Conservation (phyloP, 2,113 vertebrate genomes). For the Gadus chalcogrammus region DNA sequence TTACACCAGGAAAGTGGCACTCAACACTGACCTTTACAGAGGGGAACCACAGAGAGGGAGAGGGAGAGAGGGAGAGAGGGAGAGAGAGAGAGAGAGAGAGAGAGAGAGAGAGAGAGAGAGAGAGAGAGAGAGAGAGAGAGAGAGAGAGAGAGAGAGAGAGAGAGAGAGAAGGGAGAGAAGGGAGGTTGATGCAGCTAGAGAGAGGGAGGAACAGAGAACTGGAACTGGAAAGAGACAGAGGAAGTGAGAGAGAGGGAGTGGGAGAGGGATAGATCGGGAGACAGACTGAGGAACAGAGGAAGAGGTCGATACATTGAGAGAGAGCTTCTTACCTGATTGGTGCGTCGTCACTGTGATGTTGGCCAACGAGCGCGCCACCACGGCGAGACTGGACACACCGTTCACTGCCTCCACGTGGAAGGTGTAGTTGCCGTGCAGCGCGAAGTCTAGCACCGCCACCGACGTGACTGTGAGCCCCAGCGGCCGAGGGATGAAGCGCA, state of each 20-base stretch:
- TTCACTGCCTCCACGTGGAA: slow-evolving; percentile 94
- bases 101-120: too few species aligned
- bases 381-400: slow-evolving; percentile 86
- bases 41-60: too few species aligned
- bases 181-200: too few species aligned
- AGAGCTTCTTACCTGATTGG: slow-evolving; percentile 83
- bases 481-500: slow-evolving; percentile 87
- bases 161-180: not conserved
- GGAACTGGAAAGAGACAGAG: not conserved
- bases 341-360: slow-evolving; percentile 88
- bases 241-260: not conserved
- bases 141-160: not conserved
- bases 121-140: too few species aligned
- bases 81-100: too few species aligned
- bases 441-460: slow-evolving; percentile 88
- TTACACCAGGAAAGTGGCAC: too few species aligned
- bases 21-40: too few species aligned
- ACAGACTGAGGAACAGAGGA: too few species aligned
- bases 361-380: slow-evolving; percentile 80
- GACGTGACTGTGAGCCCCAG: slow-evolving; percentile 85
- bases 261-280: too few species aligned
- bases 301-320: too few species aligned
- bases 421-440: slow-evolving; percentile 90
- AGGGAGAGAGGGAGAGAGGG: too few species aligned
- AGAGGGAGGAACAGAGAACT: not conserved